These are phyloP conservation scores for Trissolcus brochymenae DNA, from an alignment of 2,888 invertebrate species.

Conservation along the genomic window DNA sequence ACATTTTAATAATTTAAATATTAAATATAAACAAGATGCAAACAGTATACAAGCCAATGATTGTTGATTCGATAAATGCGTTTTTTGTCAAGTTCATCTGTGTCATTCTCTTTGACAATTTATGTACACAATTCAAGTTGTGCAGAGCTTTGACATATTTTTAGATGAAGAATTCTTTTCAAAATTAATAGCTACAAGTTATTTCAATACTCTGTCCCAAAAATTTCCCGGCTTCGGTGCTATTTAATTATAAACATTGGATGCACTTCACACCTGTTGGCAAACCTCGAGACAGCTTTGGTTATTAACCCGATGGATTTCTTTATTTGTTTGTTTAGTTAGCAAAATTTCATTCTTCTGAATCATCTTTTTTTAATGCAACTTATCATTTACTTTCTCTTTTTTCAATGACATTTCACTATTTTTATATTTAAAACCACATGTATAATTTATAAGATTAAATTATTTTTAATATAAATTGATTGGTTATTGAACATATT, in stretches of 20 bases:
- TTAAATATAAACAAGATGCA: not conserved
- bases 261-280: slow-evolving; percentile 40
- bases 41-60: too few relatives aligned
- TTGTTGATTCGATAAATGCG: not conserved
- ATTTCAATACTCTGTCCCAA: slow-evolving; percentile 51
- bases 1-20: too few relatives aligned
- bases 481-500: too few relatives aligned
- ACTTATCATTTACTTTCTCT: too few relatives aligned
- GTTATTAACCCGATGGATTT: slow-evolving; percentile 35
- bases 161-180: slow-evolving; percentile 51
- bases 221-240: slow-evolving; percentile 31
- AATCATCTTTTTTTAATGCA: too few relatives aligned
- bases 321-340: slow-evolving; percentile 19
- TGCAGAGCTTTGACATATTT: slow-evolving; percentile 47
- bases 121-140: slow-evolving; percentile 16
- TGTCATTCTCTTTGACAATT: slow-evolving; percentile 27
- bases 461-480: too few relatives aligned
- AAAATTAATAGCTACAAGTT: slow-evolving; percentile 54
- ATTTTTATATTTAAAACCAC: too few relatives aligned
- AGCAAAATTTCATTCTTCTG: too few relatives aligned
- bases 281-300: slow-evolving; percentile 17
- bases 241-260: slow-evolving; percentile 46
- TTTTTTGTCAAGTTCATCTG: slow-evolving; percentile 41
- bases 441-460: too few relatives aligned
- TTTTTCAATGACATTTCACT: too few relatives aligned